Evolutionary conservation across 2,888 invertebrate genomes (phyloP).

Genomic region (Clusia tigrina): DNA sequence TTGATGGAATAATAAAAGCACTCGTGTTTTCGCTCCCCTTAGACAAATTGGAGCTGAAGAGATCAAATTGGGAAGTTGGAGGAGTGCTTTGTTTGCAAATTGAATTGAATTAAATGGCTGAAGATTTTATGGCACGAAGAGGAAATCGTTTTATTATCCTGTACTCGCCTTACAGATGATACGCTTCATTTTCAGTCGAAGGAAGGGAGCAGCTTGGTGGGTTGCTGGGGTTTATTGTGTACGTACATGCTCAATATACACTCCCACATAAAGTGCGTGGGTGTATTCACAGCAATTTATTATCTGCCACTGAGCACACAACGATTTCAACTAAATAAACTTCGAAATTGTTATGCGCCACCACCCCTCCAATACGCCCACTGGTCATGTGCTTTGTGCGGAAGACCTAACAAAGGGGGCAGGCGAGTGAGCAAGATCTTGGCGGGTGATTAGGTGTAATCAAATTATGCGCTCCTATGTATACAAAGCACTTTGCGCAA

Average conservation of each 20-base stretch:
- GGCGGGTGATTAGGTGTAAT: conserved; percentile 43
- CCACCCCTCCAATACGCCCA: conserved; percentile 21
- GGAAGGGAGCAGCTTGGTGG: conserved; percentile 44
- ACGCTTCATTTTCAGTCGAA: neutral
- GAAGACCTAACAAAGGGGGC: conserved; percentile 38
- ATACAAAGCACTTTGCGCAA: conserved; percentile 3
- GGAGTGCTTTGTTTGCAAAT: conserved; percentile 38
- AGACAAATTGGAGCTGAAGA: conserved; percentile 50
- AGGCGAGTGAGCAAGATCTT: conserved; percentile 55
- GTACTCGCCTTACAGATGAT: no score
- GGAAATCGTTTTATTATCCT: conserved; percentile 61
- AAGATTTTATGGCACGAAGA: conserved; percentile 58
- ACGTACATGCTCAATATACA: conserved; percentile 15
- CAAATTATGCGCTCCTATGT: conserved; percentile 56
- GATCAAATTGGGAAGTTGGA: conserved; percentile 36
- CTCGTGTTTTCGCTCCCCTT: conserved; percentile 41
- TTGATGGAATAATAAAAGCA: conserved; percentile 59
- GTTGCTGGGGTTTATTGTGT: no score
- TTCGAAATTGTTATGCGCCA: conserved; percentile 18
- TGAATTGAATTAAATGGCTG: conserved; percentile 50
- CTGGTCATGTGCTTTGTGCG: conserved; percentile 9
- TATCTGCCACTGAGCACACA: conserved; percentile 39
- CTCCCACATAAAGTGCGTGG: conserved; percentile 47
- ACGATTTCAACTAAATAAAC: conserved; percentile 32
- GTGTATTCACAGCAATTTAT: conserved; percentile 50